Evolutionary conservation across 2,113 vertebrate species (phyloP).

Genomic region (Cnemophilus loriae): DNA sequence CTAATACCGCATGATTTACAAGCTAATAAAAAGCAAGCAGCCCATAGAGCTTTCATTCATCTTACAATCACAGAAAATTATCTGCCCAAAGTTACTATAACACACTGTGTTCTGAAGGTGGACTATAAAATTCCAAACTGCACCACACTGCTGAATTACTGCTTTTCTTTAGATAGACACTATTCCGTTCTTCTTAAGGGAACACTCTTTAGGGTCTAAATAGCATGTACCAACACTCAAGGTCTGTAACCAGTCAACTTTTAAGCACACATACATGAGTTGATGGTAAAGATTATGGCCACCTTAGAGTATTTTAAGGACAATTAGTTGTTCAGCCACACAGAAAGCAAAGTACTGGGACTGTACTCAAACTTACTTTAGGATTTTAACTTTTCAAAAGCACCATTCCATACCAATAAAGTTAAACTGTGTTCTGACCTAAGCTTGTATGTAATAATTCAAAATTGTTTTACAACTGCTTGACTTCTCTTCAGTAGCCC

Average conservation of each 20-base stretch:
- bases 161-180: background rate
- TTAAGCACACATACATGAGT: background rate
- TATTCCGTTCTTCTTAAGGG: background rate
- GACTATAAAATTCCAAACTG: background rate
- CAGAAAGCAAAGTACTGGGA: background rate
- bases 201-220: background rate
- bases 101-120: background rate
- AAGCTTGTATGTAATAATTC: background rate
- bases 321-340: background rate
- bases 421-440: background rate
- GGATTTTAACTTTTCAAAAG: background rate
- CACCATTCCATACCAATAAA: background rate
- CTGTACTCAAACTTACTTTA: background rate
- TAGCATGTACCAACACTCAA: background rate
- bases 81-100: background rate
- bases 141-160: background rate
- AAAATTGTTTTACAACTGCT: background rate
- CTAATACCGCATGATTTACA: background rate
- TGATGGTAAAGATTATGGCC: background rate
- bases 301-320: background rate
- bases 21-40: background rate
- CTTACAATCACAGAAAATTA: background rate
- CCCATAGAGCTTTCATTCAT: background rate
- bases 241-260: background rate
- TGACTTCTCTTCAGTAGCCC: background rate